A percentile compares a stretch with the other conserved stretches of the same genome.
These are phyloP conservation scores for Gortyna flavago DNA, from an alignment of 2,888 invertebrate genomes.

Conservation along the genomic window DNA sequence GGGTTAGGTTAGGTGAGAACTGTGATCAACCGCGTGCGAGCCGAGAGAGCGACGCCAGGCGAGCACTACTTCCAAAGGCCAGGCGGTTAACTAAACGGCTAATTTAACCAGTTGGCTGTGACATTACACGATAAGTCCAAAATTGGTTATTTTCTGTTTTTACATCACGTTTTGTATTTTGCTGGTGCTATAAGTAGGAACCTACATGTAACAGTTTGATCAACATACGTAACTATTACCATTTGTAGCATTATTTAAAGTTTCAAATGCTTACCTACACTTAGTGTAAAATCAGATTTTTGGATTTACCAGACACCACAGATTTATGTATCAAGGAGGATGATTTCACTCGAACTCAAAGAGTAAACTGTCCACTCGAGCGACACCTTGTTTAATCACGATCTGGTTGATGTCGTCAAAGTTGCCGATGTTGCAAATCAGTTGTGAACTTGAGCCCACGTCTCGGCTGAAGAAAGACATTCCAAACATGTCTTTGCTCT, in stretches of 20 bases:
- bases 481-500: constrained; percentile 31
- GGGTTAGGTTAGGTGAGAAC: too few relatives aligned
- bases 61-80: too few relatives aligned
- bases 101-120: too few relatives aligned
- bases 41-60: too few relatives aligned
- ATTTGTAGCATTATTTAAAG: not conserved
- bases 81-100: too few relatives aligned
- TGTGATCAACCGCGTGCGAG: too few relatives aligned
- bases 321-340: not conserved
- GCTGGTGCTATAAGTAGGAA: not conserved
- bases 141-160: not conserved
- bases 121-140: too few relatives aligned
- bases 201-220: not conserved
- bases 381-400: constrained; percentile 63
- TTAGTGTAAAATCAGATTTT: not conserved
- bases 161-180: not conserved
- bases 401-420: constrained; percentile 59
- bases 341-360: constrained; percentile 51
- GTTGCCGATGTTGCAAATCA: constrained; percentile 50
- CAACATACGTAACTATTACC: not conserved
- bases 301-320: not conserved
- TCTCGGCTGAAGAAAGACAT: constrained; percentile 49
- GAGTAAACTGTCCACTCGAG: constrained; percentile 51
- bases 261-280: not conserved
- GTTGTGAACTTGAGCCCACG: constrained; percentile 21